These are phyloP conservation scores for Neoarius graeffei DNA, from an alignment of 2,113 vertebrate genomes.

Conservation along the genomic window DNA sequence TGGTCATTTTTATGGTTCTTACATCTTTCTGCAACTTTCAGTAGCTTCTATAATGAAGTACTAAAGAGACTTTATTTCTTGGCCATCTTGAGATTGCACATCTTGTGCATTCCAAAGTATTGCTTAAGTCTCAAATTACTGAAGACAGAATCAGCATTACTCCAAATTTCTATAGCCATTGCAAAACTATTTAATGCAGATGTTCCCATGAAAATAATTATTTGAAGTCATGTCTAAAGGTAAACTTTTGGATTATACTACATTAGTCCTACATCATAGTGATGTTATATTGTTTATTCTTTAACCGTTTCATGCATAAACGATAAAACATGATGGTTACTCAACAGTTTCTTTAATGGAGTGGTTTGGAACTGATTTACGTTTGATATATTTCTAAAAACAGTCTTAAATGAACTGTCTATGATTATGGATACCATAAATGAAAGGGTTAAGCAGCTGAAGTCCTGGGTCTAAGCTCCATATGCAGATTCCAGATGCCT, in stretches of 20 bases:
- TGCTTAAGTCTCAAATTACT: conserved; percentile 7
- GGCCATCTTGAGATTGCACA: conserved; percentile 4
- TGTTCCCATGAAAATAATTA: background rate
- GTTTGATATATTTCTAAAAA: background rate
- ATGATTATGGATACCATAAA: background rate
- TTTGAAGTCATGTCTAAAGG: background rate
- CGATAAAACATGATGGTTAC: background rate
- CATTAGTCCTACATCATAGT: background rate
- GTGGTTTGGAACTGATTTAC: background rate
- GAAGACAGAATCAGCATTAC: background rate
- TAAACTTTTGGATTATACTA: background rate
- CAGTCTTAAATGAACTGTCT: background rate
- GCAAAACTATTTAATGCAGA: background rate
- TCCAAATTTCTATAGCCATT: background rate
- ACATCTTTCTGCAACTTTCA: background rate
- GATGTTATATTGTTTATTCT: background rate
- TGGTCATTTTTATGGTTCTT: background rate
- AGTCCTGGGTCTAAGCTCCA: background rate
- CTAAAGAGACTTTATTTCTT: background rate
- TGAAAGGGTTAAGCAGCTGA: background rate
- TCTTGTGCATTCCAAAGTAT: conserved; percentile 3
- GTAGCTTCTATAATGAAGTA: background rate
- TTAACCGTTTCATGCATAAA: background rate
- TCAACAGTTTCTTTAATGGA: background rate
- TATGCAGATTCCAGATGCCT: conserved; percentile 25